Evolutionary conservation across 35 echinoderm and acorn worm species (phyloP), one percentile per base, ranked within the genome.

Genomic region (Ophioderma brevispina): DNA sequence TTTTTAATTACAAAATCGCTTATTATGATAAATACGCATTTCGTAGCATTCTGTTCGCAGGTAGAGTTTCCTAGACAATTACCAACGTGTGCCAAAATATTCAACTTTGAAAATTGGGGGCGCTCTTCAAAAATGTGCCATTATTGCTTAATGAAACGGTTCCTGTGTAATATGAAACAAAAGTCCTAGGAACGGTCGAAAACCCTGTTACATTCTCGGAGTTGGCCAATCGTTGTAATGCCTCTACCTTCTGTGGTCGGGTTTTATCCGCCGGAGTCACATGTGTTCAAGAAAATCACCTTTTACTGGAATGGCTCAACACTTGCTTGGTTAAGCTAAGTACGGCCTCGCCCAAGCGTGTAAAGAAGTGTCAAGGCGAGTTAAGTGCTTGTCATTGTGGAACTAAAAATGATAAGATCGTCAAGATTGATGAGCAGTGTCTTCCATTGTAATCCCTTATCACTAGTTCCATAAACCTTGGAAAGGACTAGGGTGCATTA

Each of bases 381-480:
- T 31, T 33, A 93, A 46, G 59, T 93, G 91, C 33, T 83, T 23
- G 88, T 37, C 42, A 88, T 78, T 10, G 78, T 83, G 37, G 52
- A 30, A 36, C 49, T 76, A 76, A 84, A 88, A 0, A 93, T 55
- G 0, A 93, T 93, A 19, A 93, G 13, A 38, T 93, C 91, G 17
- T 93, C 91, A 0, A 93, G 34, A 49, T 93, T 83, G 2, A 93
- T 78, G 0, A 93, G 59, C 2, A 76, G 59, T 21, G 91, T 93
- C 78, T 93, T 93, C 91, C 91, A 93, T 46, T 93, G 85, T 31
- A 93, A 30, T 31, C 91, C 91, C 32, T 80, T 87, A 94, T 21
- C 14, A 94, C 40, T 0, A 94, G 76, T 39, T 94, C 88, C 88
- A 94, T 94, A 36, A 40, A 79, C 3, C 83, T 82, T 35, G 90